A percentile compares a stretch with the other conserved stretches of the same genome.
Conservation (phyloP, 2,113 vertebrate species). For the Dipodomys spectabilis region DNA sequence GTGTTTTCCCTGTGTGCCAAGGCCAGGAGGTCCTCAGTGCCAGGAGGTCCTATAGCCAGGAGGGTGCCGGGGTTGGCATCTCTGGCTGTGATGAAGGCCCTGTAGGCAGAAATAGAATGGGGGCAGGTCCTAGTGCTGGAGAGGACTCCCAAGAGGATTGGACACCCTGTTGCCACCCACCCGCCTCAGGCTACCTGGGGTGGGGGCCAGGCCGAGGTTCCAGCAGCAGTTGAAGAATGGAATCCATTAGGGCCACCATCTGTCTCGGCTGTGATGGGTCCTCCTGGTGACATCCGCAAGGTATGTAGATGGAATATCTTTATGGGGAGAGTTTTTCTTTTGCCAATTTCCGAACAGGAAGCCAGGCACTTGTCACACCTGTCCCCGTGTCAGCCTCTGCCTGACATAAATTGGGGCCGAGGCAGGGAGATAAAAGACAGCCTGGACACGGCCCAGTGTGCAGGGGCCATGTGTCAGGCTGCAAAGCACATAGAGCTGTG, state of each 20-base stretch:
- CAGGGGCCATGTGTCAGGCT: conserved; percentile 8
- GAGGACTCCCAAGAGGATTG: background rate
- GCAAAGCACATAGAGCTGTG: background rate
- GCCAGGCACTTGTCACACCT: conserved; percentile 74
- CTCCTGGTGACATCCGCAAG: conserved; percentile 51
- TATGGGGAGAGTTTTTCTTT: conserved; percentile 70
- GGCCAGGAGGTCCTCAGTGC: background rate
- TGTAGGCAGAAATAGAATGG: background rate
- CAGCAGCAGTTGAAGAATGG: background rate
- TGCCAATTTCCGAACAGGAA: conserved; percentile 68
- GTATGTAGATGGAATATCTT: conserved; percentile 68
- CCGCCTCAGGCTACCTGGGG: background rate
- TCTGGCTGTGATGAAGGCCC: background rate
- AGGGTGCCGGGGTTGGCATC: background rate
- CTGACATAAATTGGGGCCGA: conserved; percentile 73
- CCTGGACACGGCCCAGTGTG: conserved; percentile 17
- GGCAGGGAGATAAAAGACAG: conserved; percentile 52
- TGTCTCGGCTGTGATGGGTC: conserved; percentile 39
- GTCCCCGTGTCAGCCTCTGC: conserved; percentile 60
- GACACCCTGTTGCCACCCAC: background rate
- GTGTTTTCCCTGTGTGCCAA: background rate
- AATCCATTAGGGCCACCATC: conserved; percentile 38
- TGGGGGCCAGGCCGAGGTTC: background rate
- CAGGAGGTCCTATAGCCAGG: no score
- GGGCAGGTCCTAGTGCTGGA: background rate